Evolutionary conservation across 2,888 invertebrate genomes (phyloP), one percentile per base, ranked within the genome.

Genomic region (Tortricodes alternella): DNA sequence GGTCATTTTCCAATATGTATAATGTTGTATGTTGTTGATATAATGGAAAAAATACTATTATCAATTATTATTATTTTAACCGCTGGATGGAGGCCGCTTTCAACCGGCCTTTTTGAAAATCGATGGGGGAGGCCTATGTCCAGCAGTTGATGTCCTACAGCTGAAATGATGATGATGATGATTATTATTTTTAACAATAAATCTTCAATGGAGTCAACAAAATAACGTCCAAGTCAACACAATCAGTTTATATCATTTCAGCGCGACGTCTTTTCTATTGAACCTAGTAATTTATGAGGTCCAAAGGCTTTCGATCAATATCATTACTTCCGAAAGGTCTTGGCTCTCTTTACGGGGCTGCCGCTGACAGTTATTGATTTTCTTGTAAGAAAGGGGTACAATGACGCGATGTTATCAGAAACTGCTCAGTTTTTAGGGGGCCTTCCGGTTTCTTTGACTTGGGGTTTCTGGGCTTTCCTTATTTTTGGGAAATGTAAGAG

Each of bases 301-400:
- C 37, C 41, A 38, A 38, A 13, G 51, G 44, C 50, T 52, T 53
- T 61, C 61, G 41, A 61, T 59, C 59, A 68, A 62, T 65, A 65
- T 65, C 66, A 70, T 64, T 65, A 62, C 63, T 59, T 52, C 55
- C 59, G 53, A 39, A 62, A 64, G 64, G 66, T 70, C 66, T 52
- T 38, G 48, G 52, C 23, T 46, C 51, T 60, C 53, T 63, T 72
- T 67, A 65, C 66, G 62, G 39, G 62, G 56, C 55, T 70, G 64
- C 32, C 21, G 58, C 41, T 61, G 74, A 73, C 74, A 69, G 64
- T 63, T 67, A 71, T 74, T 74, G 73, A 74, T 73, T 67, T 64
- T 64, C 58, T 62, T 55, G 38, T 39, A 51, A 51, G 57, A 46
- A 57, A 51, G 51, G 56, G 56, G 43, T 56, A 56, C 41, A 49